Evolutionary conservation across 2,888 invertebrate species (phyloP), one percentile per base, ranked within the genome.

Genomic region (Ophion costatus): DNA sequence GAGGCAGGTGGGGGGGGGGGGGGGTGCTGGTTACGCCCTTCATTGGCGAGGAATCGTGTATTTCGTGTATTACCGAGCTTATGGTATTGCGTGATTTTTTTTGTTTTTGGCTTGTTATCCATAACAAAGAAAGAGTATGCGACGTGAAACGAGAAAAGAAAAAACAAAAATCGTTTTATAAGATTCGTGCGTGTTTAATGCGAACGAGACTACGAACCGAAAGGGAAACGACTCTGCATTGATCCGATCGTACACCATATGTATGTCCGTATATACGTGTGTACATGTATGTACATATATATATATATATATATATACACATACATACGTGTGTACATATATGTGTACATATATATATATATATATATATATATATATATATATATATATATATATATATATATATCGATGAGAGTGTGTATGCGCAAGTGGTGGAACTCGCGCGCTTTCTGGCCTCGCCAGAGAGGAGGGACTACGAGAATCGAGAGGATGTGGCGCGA

Each of bases 401-500:
- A 45, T 11, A 45, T 10, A 14, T n/a, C n/a, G n/a, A 45, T 10
- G 14, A 42, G 14, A 45, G 17, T 17, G 51, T 51, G 51, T 51
- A 63, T 67, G 57, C 56, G 57, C 61, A 61, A 74, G 63, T 79
- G 63, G 63, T 71, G 70, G 63, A 70, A 67, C 77, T 67, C 75
- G 75, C 75, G 69, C 22, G 45, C 42, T 76, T 76, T 76, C 75
- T 77, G 61, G 61, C 69, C 78, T 61, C 70, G 33, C 63, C n/a
- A 56, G 66, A 42, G 83, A 69, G 80, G 29, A 84, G 73, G 75
- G 73, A 80, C 77, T 61, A 66, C 51, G 73, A 85, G 84, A 83
- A 78, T 42, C 83, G 86, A 87, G 87, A 87, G 87, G 85, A 85
- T 88, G 86, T 80, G 84, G 87, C 75, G 83, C 86, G 85, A 80